Conservation (phyloP, 2,888 invertebrate genomes). For the Drosophila diplacantha region DNA sequence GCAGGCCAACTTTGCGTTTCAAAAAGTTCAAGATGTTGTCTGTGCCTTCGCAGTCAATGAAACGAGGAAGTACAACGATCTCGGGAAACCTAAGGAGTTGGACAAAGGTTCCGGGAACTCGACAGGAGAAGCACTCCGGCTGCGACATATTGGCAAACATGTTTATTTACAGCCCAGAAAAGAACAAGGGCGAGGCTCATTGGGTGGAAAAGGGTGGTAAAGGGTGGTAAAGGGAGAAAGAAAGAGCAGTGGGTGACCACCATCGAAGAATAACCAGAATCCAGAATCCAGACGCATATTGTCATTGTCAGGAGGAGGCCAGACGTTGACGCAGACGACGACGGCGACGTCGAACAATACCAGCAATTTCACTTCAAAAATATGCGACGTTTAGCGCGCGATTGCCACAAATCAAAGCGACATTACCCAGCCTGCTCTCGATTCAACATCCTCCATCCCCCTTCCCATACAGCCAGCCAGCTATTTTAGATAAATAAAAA, state of each 20-base stretch:
- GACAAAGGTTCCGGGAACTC: slow-evolving; percentile 36
- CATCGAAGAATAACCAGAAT: slow-evolving; percentile 39
- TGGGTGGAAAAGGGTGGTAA: no score
- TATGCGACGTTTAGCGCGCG: slow-evolving; percentile 70
- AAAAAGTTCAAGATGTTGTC: slow-evolving; percentile 44
- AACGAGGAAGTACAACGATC: slow-evolving; percentile 7
- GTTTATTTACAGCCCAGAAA: slow-evolving; percentile 63
- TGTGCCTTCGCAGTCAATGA: background rate
- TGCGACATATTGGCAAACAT: slow-evolving; percentile 68
- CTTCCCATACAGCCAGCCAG: slow-evolving; percentile 6
- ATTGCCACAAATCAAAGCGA: slow-evolving; percentile 73
- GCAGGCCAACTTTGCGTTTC: slow-evolving; percentile 51
- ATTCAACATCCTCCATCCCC: background rate
- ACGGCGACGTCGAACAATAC: slow-evolving; percentile 61
- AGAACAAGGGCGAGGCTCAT: slow-evolving; percentile 52
- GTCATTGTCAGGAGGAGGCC: slow-evolving; percentile 29
- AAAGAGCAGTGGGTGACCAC: slow-evolving; percentile 5
- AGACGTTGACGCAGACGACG: slow-evolving; percentile 10
- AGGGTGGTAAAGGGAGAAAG: background rate
- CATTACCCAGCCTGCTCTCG: slow-evolving; percentile 46
- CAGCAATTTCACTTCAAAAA: slow-evolving; percentile 71
- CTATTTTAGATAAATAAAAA: slow-evolving; percentile 66
- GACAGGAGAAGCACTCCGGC: slow-evolving; percentile 29
- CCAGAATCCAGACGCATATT: slow-evolving; percentile 45
- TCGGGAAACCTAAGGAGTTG: slow-evolving; percentile 1